Percentiles rank a stretch among this genome's conserved stretches.
phyloP scores from a whole-genome alignment of 92 coral and sea anemone genomes.

The Paramuricea clavata region DNA sequence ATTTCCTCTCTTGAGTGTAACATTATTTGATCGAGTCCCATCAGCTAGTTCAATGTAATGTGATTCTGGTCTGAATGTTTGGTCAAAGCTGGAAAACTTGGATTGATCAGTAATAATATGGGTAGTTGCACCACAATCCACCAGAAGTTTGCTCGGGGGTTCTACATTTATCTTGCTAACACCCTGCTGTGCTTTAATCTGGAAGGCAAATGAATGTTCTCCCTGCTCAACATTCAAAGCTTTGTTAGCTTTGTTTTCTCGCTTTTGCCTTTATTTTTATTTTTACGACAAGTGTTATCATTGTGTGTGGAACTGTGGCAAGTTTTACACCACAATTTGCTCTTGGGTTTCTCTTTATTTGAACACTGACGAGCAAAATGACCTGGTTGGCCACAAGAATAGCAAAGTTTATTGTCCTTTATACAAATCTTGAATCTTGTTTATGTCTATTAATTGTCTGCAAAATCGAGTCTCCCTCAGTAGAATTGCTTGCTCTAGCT shows the following conservation, averaged over 20 bases:
- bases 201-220: slow-evolving; percentile 1
- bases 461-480: not conserved
- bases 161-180: slow-evolving; percentile 8
- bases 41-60: slow-evolving; percentile 62
- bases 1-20: slow-evolving; percentile 49
- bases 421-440: no score
- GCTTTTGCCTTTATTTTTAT: not conserved
- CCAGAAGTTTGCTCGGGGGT: slow-evolving; percentile 13
- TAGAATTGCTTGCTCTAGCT: not conserved
- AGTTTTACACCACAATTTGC: not conserved
- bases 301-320: slow-evolving; percentile 3
- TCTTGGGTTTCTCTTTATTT: slow-evolving; percentile 25
- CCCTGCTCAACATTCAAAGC: no score
- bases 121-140: slow-evolving; percentile 58
- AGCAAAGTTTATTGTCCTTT: not conserved
- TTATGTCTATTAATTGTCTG: not conserved
- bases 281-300: not conserved
- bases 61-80: slow-evolving; percentile 36
- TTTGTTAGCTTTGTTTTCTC: slow-evolving; percentile 46
- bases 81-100: slow-evolving; percentile 58
- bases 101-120: slow-evolving; percentile 48
- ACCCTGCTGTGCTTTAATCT: not conserved
- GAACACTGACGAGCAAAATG: not conserved
- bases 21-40: slow-evolving; percentile 59
- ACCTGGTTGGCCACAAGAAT: not conserved